Conservation (phyloP, 1,140 invertebrate genomes). For the Eciton burchellii region DNA sequence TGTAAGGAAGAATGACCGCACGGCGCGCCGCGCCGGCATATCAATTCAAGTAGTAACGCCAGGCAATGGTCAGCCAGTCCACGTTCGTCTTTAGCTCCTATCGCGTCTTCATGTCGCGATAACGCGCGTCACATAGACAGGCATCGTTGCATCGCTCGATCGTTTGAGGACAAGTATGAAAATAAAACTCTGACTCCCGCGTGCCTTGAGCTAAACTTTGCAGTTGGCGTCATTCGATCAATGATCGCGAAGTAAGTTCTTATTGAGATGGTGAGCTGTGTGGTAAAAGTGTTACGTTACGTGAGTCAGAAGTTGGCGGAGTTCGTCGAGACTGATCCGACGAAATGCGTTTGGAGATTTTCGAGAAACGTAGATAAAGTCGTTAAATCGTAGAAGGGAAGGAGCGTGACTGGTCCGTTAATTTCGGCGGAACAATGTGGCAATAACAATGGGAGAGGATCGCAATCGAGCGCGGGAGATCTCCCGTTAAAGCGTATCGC, state of each 20-base stretch:
- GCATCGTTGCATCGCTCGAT: constrained; percentile 14
- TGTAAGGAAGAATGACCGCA: constrained; percentile 32
- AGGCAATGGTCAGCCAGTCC: constrained; percentile 37
- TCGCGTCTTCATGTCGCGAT: constrained; percentile 17
- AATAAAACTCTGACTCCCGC: too few species aligned
- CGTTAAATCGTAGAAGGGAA: constrained; percentile 49
- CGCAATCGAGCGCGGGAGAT: constrained; percentile 52
- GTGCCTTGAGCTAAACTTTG: too few species aligned
- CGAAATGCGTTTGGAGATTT: constrained; percentile 37
- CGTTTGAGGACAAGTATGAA: too few species aligned
- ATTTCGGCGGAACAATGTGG: constrained; percentile 66
- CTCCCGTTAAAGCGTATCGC: constrained; percentile 65
- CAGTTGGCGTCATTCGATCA: too few species aligned
- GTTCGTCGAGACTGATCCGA: constrained; percentile 29
- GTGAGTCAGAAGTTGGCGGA: background rate
- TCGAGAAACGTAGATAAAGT: constrained; percentile 49
- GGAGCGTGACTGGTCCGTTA: constrained; percentile 48
- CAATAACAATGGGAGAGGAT: constrained; percentile 61
- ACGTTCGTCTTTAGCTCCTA: constrained; percentile 43
- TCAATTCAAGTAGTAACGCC: constrained; percentile 52
- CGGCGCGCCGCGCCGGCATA: constrained; percentile 22
- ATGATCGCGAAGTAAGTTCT: too few species aligned
- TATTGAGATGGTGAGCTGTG: too few species aligned
- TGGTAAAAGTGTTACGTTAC: too few species aligned
- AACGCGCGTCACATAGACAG: constrained; percentile 18